These are phyloP conservation scores for Motacilla tschutschensis DNA, from an alignment of 2,113 vertebrate genomes.

Conservation along the genomic window DNA sequence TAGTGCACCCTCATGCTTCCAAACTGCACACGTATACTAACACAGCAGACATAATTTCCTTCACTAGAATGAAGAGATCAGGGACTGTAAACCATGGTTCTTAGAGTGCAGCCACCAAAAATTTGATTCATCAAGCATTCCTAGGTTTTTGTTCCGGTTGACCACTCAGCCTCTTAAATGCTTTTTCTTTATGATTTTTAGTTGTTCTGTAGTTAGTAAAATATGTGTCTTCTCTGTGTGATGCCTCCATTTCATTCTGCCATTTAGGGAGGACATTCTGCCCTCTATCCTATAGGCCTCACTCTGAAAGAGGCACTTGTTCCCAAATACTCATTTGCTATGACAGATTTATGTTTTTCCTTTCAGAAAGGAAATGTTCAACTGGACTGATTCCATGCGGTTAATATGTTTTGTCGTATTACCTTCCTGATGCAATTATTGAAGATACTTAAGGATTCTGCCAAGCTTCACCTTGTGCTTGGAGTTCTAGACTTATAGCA, in stretches of 20 bases:
- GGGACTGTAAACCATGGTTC: background rate
- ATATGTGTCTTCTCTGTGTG: rapidly evolving
- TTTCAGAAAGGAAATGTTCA: background rate
- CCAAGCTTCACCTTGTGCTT: background rate
- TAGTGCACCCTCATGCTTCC: background rate
- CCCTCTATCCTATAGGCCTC: background rate
- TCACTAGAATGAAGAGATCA: background rate
- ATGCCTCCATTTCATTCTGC: background rate
- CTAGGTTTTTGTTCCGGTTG: background rate
- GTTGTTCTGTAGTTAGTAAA: background rate
- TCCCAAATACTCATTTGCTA: background rate
- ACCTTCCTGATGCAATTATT: background rate
- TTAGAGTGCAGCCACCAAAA: background rate
- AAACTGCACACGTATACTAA: background rate
- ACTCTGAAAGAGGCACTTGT: background rate
- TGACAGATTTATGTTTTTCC: background rate
- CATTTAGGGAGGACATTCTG: background rate
- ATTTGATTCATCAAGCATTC: background rate
- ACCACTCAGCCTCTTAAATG: background rate
- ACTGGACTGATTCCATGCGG: background rate
- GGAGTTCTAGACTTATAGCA: background rate
- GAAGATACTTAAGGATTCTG: background rate
- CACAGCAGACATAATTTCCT: background rate
- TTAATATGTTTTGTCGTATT: background rate
- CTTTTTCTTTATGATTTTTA: background rate